These are phyloP conservation scores for Upupa epops DNA, from an alignment of 2,113 vertebrate genomes.

Conservation along the genomic window DNA sequence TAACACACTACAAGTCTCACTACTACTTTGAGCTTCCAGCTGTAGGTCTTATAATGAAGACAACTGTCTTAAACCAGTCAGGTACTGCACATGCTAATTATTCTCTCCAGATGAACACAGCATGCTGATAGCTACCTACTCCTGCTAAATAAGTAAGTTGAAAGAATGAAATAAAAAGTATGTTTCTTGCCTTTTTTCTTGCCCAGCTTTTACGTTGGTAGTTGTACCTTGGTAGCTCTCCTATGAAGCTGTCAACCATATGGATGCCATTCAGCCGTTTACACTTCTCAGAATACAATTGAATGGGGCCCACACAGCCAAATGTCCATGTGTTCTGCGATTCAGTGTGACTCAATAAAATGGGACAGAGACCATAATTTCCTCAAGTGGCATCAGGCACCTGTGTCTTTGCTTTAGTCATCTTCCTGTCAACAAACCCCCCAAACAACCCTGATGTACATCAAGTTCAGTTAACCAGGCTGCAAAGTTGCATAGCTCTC, in stretches of 20 bases:
- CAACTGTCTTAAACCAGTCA: not conserved
- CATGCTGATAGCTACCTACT: conserved; percentile 4
- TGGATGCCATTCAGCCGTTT: conserved; percentile 71
- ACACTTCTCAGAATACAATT: conserved; percentile 28
- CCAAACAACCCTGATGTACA: not conserved
- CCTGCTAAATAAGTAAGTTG: not conserved
- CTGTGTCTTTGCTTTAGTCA: conserved; percentile 6
- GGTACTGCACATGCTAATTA: not conserved
- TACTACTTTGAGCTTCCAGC: not conserved
- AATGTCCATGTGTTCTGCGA: conserved; percentile 64
- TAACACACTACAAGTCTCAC: not conserved
- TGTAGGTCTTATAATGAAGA: not conserved
- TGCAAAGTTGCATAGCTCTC: not conserved
- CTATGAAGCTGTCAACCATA: conserved; percentile 71
- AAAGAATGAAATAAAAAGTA: conserved; percentile 34
- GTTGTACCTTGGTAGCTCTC: conserved; percentile 52
- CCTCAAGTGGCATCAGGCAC: not conserved
- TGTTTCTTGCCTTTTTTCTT: conserved; percentile 28
- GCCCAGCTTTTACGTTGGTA: conserved; percentile 64
- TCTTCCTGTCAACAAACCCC: not conserved
- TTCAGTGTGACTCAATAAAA: conserved; percentile 35
- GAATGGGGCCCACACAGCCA: conserved; percentile 66
- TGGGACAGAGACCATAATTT: conserved; percentile 19
- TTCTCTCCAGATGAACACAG: not conserved
- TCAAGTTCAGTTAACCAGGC: not conserved